Evolutionary conservation across 2,888 invertebrate species (phyloP).

Genomic region (Tachina grossa): DNA sequence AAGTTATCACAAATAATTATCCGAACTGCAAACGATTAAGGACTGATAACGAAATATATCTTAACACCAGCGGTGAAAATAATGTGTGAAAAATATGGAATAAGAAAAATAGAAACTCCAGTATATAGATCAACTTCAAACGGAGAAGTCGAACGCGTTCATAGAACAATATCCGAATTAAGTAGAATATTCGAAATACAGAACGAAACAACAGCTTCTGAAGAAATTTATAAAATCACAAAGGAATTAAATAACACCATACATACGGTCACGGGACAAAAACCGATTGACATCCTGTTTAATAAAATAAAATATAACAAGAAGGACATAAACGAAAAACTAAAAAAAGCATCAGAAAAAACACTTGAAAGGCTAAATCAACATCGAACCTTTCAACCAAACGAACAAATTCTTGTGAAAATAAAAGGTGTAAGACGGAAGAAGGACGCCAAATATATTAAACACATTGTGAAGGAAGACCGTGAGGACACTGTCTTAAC

Average conservation of each 20-base stretch:
- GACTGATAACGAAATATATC: conserved; percentile 24
- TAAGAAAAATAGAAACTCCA: too few species aligned
- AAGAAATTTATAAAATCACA: conserved; percentile 15
- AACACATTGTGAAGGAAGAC: conserved; percentile 30
- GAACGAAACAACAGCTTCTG: background rate
- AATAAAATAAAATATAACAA: conserved; percentile 21
- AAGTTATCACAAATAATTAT: conserved; percentile 33
- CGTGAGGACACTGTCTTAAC: conserved; percentile 31
- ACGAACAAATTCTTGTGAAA: background rate
- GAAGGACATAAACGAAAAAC: background rate
- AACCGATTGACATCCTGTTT: conserved; percentile 24
- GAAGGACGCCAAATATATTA: conserved; percentile 20
- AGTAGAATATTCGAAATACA: conserved; percentile 35
- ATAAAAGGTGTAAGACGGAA: conserved; percentile 9
- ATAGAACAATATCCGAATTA: too few species aligned
- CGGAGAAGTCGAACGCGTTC: too few species aligned
- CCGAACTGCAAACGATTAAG: conserved; percentile 26
- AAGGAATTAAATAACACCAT: conserved; percentile 42
- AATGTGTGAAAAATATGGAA: too few species aligned
- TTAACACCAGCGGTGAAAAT: background rate
- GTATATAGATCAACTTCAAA: too few species aligned
- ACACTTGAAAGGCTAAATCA: background rate
- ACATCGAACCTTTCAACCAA: background rate
- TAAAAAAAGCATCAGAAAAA: conserved; percentile 3
- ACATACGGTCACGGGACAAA: conserved; percentile 48